Evolutionary conservation across 2,113 vertebrate species (phyloP), one percentile per base, ranked within the genome.

Genomic region (Chroicocephalus ridibundus): DNA sequence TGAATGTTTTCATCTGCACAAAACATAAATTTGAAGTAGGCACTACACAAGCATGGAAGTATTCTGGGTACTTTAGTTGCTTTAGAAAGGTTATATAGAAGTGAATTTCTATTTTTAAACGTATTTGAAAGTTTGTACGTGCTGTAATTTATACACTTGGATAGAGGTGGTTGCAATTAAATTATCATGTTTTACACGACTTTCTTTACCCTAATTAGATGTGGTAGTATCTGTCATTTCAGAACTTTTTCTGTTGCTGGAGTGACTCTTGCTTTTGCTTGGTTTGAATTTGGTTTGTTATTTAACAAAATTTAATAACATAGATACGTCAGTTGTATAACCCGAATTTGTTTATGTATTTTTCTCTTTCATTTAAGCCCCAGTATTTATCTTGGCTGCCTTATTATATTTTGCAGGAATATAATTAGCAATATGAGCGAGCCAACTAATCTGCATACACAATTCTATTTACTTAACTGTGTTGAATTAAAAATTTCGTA

Each of bases 161-260:
- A 36, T 29, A 70, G 13, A 38, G 9, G 10, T 31, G 3, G 2
- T 24, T 86, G 32, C 0, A 2, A 69, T 31, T 70, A 77, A 82
- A 15, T 29, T 16, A 12, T 10, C 3, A 4, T 19, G 12, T 3
- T 89, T 85, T 61, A 68, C 18, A 34, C 0, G 0, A 36, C 3
- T 78, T 66, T 11, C 1, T 60, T 81, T 84, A 47, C 3, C 4
- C 2, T 66, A n/a, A 34, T 38, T 87, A 64, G 3, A 60, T 84
- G 29, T 6, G 19, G 2, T 42, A 46, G 5, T 49, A 72, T 13
- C 24, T 64, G 13, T 51, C 29, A 51, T 78, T 75, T 81, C n/a
- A 62, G 46, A 64, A 84, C 2, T 34, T 27, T 40, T 86, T 75
- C 14, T 57, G 9, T 68, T 49, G 15, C 32, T 82, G 9, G 26